These are phyloP conservation scores for Metalampra italica DNA, from an alignment of 2,888 invertebrate genomes.

Conservation along the genomic window DNA sequence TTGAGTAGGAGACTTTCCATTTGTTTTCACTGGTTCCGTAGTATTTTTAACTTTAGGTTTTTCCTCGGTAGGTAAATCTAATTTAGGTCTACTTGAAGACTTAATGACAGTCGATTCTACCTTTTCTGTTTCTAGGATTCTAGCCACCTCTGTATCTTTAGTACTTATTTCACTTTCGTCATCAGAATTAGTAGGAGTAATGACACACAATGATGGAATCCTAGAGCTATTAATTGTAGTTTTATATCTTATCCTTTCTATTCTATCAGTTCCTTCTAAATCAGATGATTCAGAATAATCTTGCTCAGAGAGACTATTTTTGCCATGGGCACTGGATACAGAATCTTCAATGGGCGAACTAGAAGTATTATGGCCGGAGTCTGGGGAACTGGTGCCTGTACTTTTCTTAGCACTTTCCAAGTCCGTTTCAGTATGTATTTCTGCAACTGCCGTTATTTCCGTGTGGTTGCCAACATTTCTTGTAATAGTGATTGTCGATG, in stretches of 20 bases:
- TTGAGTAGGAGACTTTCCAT: conserved; percentile 44
- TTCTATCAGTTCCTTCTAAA: conserved; percentile 91
- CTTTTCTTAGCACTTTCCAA: conserved; percentile 72
- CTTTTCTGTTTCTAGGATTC: conserved; percentile 33
- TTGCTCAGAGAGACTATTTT: conserved; percentile 85
- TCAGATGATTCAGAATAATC: conserved; percentile 93
- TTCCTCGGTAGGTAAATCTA: conserved; percentile 58
- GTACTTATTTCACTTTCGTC: conserved; percentile 83
- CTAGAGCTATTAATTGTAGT: conserved; percentile 92
- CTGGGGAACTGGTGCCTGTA: conserved; percentile 86
- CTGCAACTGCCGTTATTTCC: conserved; percentile 80
- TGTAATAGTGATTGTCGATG: conserved; percentile 61
- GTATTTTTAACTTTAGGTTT: conserved; percentile 39
- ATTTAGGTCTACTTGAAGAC: conserved; percentile 52
- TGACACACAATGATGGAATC: conserved; percentile 95
- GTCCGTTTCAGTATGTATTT: conserved; percentile 72
- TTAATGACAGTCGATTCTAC: conserved; percentile 38
- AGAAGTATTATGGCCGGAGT: conserved; percentile 89
- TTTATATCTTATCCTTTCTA: conserved; percentile 90
- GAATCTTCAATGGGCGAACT: conserved; percentile 88
- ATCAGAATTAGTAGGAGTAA: conserved; percentile 92
- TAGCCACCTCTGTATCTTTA: conserved; percentile 42
- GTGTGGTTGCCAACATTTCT: conserved; percentile 59
- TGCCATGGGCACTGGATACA: conserved; percentile 84
- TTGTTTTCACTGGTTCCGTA: conserved; percentile 35